Base-by-base conservation (phyloP, 2,797 vertebrate genomes). In the Chelon auratus region DNA sequence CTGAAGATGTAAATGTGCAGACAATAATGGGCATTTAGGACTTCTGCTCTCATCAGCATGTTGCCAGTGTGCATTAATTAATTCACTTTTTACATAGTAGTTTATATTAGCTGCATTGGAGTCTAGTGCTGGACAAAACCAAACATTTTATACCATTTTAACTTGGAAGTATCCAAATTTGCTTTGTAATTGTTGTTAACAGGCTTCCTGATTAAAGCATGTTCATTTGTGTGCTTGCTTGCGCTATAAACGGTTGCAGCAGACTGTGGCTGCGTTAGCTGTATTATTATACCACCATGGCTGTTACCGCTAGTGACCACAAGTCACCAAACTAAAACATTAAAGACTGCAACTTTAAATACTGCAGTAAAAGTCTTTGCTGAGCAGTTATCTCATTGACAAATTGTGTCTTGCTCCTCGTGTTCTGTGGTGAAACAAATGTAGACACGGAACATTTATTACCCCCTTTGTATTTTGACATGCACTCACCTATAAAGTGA, bases 391-490 rank as follows among this genome's bases (percentile, higher is more conserved):
- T 59, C 42, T 37, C 22, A 26, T 26, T 50, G 24, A 79, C 26
- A 77, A 22, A 81, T 75, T 45, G 24, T 26, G 24, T 26, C 22
- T 48, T 15, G 50, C 58, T 72, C 12, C 11, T 54, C 55, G 20
- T 57, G 4, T 62, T n/a, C 10, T 12, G 65, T 72, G 11, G 63
- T 65, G 37, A 17, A 55, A 20, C 14, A 43, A 61, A 79, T 54
- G 30, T 26, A 45, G 48, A 72, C 62, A 24, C 70, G 51, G 36
- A 11, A 30, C 47, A 65, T 76, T 81, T 54, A 67, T 56, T 30
- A 48, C 64, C 36, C 62, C 30, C 66, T 75, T 48, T 65, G 39
- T 52, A 36, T 84, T 81, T 68, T 60, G 47, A 82, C 56, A 20
- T 60, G 68, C 18, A 40, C 50, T 72, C 30, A 42, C 37, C 45